Evolutionary conservation across 64 coral and sea anemone species (phyloP), one percentile per base, ranked within the genome.

Genomic region (Dendrophyllia cribrosa): DNA sequence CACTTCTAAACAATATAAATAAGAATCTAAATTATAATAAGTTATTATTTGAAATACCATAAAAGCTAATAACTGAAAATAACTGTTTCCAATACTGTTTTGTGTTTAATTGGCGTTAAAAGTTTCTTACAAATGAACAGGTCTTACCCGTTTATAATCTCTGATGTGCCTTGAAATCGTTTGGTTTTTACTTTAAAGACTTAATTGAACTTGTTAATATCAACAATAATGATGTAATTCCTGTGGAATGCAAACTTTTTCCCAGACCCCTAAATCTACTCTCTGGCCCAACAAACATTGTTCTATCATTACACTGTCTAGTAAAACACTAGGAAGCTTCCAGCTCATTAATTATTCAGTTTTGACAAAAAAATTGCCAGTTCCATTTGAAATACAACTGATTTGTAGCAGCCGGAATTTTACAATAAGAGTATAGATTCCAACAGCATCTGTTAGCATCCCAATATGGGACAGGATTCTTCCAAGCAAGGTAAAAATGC

Each of bases 401-500:
- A 66, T 68, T 50, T 50, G 66, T 24, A 22, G 20, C 34, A 20
- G 11, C 8, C 61, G 12, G 61, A 47, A 21, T 66, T 84, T 20
- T 10, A 14, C 7, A 48, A 21, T 65, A 59, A 69, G 50, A 70
- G 58, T 64, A 34, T 58, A 62, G 10, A 46, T 11, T 78, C 1
- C 25, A 61, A 52, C 20, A 49, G 55, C 58, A 49, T 58, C 45
- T 72, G 15, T 19, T 25, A 12, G 44, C 45, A 74, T 91, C 79
- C 50, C 81, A 88, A 9, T 34, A 97, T 97, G 95, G 95, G 95
- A 60, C 95, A 97, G n/a, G 95, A 89, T 24, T 71, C 88, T 77
- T 94, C 95, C 20, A 93, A 93, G 75, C 86, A 94, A 97, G 95
- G 95, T 97, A 94, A 90, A 90, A 72, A 43, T 74, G 6, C 64